Percentiles rank a stretch among this genome's conserved stretches.
Conservation (phyloP, 2,888 invertebrate species). For the Phasia obesa region DNA sequence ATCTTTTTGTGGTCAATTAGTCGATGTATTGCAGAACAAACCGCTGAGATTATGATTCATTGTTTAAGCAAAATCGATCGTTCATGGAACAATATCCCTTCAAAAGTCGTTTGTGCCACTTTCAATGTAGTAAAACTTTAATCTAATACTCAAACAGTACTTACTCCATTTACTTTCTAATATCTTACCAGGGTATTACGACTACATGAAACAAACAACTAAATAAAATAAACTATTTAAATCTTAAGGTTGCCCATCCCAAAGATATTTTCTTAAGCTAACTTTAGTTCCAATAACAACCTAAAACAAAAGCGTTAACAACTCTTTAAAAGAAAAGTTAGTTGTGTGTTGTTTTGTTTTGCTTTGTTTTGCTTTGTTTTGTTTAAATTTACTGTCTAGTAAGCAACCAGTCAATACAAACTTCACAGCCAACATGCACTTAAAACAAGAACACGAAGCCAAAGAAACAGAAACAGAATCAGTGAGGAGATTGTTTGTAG, state of each 20-base stretch:
- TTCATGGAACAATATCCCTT: too few species aligned
- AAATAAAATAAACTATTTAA: neutral
- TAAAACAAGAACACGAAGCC: slow-evolving; percentile 45
- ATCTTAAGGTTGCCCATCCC: slow-evolving; percentile 35
- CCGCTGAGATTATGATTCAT: too few species aligned
- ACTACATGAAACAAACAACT: neutral
- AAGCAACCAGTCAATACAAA: slow-evolving; percentile 48
- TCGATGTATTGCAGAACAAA: too few species aligned
- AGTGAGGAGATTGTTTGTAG: neutral
- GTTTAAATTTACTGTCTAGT: slow-evolving; percentile 58
- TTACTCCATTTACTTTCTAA: too few species aligned
- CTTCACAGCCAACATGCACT: slow-evolving; percentile 27
- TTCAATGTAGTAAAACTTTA: too few species aligned
- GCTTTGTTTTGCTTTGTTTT: slow-evolving; percentile 36
- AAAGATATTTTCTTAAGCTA: neutral
- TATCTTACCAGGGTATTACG: too few species aligned
- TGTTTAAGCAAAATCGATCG: too few species aligned
- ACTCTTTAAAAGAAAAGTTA: slow-evolving; percentile 22
- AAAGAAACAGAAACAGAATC: slow-evolving; percentile 19
- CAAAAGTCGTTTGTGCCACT: too few species aligned
- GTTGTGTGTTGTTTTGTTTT: slow-evolving; percentile 37
- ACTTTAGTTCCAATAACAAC: neutral
- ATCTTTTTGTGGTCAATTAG: too few species aligned
- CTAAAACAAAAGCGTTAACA: slow-evolving; percentile 40
- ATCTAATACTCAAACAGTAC: too few species aligned